A percentile compares a stretch with the other conserved stretches of the same genome.
Conservation (phyloP, 53 echinoderm and acorn worm species). For the Patiria pectinifera region DNA sequence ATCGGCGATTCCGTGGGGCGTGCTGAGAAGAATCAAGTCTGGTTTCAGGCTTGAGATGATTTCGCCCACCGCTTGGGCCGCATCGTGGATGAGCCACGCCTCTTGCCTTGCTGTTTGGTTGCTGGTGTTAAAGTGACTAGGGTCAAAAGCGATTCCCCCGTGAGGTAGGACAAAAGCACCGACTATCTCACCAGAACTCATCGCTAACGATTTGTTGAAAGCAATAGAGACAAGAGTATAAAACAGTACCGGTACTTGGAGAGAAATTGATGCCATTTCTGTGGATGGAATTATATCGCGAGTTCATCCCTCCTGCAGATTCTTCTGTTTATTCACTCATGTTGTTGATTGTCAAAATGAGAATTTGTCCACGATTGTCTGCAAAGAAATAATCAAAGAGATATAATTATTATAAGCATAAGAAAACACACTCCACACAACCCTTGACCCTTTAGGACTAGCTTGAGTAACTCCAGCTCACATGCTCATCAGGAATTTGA, state of each 20-base stretch:
- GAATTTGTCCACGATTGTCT: no score
- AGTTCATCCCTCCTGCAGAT: background rate
- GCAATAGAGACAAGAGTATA: background rate
- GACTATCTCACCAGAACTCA: constrained; percentile 35
- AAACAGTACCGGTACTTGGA: background rate
- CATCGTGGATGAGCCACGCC: constrained; percentile 59
- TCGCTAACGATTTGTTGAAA: background rate
- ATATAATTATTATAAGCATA: no score
- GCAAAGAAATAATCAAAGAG: no score
- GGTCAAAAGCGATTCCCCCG: constrained; percentile 70
- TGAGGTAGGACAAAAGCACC: constrained; percentile 71
- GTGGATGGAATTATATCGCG: no score
- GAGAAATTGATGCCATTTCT: background rate
- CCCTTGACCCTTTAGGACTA: no score
- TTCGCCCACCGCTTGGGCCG: constrained; percentile 43
- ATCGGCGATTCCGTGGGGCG: constrained; percentile 72
- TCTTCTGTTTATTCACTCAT: background rate
- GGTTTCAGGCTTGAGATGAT: constrained; percentile 47
- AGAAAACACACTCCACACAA: no score
- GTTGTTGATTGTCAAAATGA: background rate
- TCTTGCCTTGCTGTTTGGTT: constrained; percentile 54
- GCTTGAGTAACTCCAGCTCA: no score
- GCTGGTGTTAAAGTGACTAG: constrained; percentile 68
- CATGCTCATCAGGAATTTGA: no score
- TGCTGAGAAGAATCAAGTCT: constrained; percentile 70